phyloP scores from a whole-genome alignment of 2,113 vertebrate genomes.

The Piaya cayana region DNA sequence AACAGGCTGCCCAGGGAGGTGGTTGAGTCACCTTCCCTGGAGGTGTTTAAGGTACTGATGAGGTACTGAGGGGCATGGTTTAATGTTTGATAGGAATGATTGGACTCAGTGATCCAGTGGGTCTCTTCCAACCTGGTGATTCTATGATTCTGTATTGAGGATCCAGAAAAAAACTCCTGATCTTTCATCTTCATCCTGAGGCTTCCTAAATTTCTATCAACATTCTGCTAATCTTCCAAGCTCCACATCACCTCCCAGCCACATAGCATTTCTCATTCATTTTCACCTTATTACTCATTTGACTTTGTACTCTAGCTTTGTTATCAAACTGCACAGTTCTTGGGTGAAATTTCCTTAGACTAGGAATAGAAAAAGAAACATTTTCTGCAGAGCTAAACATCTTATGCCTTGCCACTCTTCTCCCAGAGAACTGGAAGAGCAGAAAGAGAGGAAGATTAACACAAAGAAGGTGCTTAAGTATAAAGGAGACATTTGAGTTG shows the following conservation, averaged over 20 bases:
- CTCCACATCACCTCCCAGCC: neutral
- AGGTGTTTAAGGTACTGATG: too few relatives aligned
- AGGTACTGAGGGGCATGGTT: too few relatives aligned
- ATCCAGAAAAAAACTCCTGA: neutral
- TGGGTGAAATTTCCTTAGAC: neutral
- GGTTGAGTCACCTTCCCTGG: too few relatives aligned
- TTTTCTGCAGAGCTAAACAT: neutral
- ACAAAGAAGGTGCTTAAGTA: neutral
- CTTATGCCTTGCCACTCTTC: neutral
- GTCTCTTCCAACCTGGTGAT: too few relatives aligned
- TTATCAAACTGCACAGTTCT: neutral
- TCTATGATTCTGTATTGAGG: too few relatives aligned
- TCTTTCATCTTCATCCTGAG: neutral
- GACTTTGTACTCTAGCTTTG: neutral
- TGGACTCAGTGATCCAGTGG: too few relatives aligned
- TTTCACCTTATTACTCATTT: neutral
- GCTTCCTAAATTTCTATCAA: neutral
- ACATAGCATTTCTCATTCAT: neutral
- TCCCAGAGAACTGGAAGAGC: neutral
- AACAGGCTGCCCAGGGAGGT: too few relatives aligned
- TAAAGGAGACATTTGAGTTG: neutral
- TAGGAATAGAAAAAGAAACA: neutral
- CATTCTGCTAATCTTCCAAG: neutral
- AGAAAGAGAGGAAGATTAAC: neutral
- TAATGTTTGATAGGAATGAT: too few relatives aligned